Base-by-base conservation (phyloP, 1,140 invertebrate species). In the Lepidurus arcticus region DNA sequence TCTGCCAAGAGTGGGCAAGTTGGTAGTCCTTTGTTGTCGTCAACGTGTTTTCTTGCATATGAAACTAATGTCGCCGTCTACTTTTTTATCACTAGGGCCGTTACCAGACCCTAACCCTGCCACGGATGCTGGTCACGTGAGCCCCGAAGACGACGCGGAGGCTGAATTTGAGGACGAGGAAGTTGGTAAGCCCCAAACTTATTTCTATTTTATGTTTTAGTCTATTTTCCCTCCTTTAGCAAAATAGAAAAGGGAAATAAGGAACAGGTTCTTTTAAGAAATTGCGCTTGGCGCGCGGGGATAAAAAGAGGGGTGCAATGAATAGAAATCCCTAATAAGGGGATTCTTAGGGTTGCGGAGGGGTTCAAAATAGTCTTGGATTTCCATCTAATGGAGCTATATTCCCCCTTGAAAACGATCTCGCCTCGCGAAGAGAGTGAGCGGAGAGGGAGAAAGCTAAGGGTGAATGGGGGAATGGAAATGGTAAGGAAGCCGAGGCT, bases 1-100 rank as follows among this genome's bases (percentile, higher is more conserved):
- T 65, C 21, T 21, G 53, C 53, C 16, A 21, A 65, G 21, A 65
- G 9, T 65, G 53, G 53, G 7, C 53, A 16, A 7, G 21, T 65
- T 65, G 53, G 53, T 1, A 65, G n/a, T 65, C 53, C 53, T 65
- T 65, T 65, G 53, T 65, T 65, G 53, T 65, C n/a, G 53, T 65
- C 53, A 65, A 65, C 53, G 13, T 65, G 53, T 65, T 65, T 65
- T 16, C 53, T 65, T 65, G 53, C 53, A 65, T 65, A 65, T 65
- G 53, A 65, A 65, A 65, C 53, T 65, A 65, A 65, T 65, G 13
- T 65, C 16, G 16, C 53, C 53, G 53, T 65, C 21, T 21, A 65
- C 8, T 65, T 65, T 65, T 65, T 65, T 65, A 47, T 47, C 21
- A 65, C 21, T 13, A 65, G 53, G 53, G 21, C 53, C 45, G 45